Conservation (phyloP, 2,113 vertebrate genomes). For the Sturnira hondurensis region DNA sequence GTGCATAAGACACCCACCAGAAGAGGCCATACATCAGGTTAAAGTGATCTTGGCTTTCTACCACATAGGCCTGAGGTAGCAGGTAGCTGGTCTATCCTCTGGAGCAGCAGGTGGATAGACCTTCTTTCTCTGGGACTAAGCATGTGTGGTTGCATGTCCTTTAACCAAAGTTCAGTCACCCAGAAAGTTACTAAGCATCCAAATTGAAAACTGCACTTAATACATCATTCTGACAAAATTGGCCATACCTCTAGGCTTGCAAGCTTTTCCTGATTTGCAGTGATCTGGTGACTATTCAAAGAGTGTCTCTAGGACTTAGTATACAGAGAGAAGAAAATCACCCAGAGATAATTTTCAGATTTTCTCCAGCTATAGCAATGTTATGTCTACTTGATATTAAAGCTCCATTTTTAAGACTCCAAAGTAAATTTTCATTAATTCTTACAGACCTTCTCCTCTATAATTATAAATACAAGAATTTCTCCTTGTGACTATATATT, state of each 20-base stretch:
- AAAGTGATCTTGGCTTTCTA: neutral
- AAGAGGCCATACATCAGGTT: neutral
- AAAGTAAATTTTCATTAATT: constrained; percentile 18
- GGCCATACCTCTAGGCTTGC: neutral
- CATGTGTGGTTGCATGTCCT: neutral
- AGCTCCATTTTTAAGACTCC: neutral
- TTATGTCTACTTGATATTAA: constrained; percentile 1
- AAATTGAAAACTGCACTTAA: neutral
- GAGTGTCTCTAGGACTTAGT: neutral
- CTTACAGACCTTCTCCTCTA: neutral
- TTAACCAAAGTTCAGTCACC: neutral
- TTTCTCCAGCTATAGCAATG: neutral
- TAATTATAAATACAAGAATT: constrained; percentile 1
- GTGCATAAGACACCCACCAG: neutral
- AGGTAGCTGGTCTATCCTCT: neutral
- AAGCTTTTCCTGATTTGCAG: neutral
- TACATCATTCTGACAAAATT: constrained; percentile 1
- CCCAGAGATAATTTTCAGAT: neutral
- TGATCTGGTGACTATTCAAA: constrained; percentile 2
- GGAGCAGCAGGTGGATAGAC: neutral
- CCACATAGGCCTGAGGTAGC: neutral
- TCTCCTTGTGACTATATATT: neutral
- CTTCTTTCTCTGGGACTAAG: neutral
- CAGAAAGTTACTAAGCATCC: neutral
- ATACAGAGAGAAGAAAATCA: constrained; percentile 16